Evolutionary conservation across 2,113 vertebrate genomes (phyloP), one percentile per base, ranked within the genome.

Genomic region (Gallinago media): DNA sequence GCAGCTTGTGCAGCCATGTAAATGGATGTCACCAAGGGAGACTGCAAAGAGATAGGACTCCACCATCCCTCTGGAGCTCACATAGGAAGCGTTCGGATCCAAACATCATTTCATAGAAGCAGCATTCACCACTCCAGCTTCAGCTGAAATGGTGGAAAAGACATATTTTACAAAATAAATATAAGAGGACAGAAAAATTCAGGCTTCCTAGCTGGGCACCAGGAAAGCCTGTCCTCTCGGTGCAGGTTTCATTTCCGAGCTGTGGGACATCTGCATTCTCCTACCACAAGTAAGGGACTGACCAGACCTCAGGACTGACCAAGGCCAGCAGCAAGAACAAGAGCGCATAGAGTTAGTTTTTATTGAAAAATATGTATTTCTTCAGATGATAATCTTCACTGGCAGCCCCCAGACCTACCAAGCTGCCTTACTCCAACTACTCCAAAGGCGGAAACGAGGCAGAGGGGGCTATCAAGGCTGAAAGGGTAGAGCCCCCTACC

Each of bases 11-110:
- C 52, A 86, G 95, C 82, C 92, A 18, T 9, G 47, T 77, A 95
- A 81, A 92, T 81, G 94, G 68, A 78, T 36, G 79, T 93, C 95
- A 86, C 88, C 88, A 92, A 89, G 73, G 92, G 94, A 94, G 79
- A 91, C 68, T 71, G 56, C 71, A 31, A 49, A 75, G 79, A 80
- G 91, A 86, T 95, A 94, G 93, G 88, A 84, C 67, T 88, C 49
- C 54, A 84, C 61, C 40, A 77, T 49, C 47, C 40, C 54, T 90
- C 72, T 3, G 1, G 58, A 94, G 79, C 74, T 90, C 83, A 62
- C 78, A 92, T 77, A 75, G 75, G 61, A 93, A 92, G 14, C 0
- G 0, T 26, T 85, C 58, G n/a, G 40, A 91, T 91, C 56, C 90
- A 95, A 93, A 66, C 65, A 70, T 70, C 68, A 40, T 54, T 94